phyloP scores from a whole-genome alignment of 2,113 vertebrate species.

The Calyptommatus sinebrachiatus region DNA sequence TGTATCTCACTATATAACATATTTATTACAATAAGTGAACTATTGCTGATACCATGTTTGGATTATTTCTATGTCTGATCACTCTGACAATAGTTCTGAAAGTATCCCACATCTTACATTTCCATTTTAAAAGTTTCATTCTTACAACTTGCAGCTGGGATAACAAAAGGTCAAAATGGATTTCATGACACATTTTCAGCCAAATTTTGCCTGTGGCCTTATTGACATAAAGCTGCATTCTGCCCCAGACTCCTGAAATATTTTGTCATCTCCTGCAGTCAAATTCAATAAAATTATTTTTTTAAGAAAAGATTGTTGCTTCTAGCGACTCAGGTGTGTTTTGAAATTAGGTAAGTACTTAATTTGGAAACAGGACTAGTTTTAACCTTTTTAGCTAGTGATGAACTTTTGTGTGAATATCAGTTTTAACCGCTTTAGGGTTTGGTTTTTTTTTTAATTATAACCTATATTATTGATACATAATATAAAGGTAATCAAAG shows the following conservation, averaged over 20 bases:
- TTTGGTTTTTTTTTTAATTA: too few relatives aligned
- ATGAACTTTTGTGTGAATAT: neutral
- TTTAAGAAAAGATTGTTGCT: neutral
- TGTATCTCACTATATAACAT: too few relatives aligned
- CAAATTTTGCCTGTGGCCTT: neutral
- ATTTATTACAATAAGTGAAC: too few relatives aligned
- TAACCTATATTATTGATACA: neutral
- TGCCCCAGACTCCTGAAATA: neutral
- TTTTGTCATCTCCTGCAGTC: conserved; percentile 12
- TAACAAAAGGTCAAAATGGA: neutral
- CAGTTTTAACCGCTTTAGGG: neutral
- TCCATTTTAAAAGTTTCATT: neutral
- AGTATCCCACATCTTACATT: neutral
- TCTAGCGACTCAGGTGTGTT: neutral
- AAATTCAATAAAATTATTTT: neutral
- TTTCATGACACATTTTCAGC: neutral
- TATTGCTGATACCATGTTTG: too few relatives aligned
- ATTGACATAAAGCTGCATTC: conserved; percentile 8
- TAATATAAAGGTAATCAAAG: too few relatives aligned
- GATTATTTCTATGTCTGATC: neutral
- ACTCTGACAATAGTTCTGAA: neutral
- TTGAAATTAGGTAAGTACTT: neutral
- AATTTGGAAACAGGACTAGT: neutral
- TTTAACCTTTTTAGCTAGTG: neutral
- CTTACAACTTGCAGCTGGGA: neutral